These are phyloP conservation scores for Pelagia noctiluca DNA, from an alignment of 30 jellyfish, hydroid and myxozoan genomes.

Conservation along the genomic window DNA sequence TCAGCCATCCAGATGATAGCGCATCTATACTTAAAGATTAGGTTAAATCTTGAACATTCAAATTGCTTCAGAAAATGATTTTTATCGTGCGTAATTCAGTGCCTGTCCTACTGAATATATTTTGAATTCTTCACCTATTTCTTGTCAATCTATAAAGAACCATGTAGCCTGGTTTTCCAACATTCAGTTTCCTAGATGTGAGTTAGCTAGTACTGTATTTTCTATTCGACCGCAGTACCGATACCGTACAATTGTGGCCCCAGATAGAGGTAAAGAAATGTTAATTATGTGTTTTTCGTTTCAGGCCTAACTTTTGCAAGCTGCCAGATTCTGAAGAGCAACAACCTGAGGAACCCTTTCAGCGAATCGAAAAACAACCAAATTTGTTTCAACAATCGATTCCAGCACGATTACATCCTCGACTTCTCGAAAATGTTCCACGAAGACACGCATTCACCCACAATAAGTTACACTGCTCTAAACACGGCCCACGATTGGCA, in stretches of 20 bases:
- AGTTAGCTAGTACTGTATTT: not conserved
- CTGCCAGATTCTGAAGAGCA: conserved; percentile 66
- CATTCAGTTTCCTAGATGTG: too few relatives aligned
- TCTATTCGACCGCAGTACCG: not conserved
- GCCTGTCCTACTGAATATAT: not conserved
- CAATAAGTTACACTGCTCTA: conserved; percentile 68
- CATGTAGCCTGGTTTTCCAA: too few relatives aligned
- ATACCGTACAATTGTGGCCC: not conserved
- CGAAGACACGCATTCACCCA: conserved; percentile 28
- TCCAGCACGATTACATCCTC: conserved; percentile 73
- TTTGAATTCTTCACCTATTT: not conserved
- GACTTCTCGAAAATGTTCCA: conserved; percentile 15
- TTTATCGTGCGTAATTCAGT: too few relatives aligned
- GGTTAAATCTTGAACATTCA: too few relatives aligned
- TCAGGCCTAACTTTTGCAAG: conserved; percentile 76
- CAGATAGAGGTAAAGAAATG: not conserved
- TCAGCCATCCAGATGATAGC: too few relatives aligned
- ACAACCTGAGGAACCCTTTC: conserved; percentile 63
- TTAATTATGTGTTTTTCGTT: conserved; percentile 9
- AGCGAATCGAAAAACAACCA: conserved; percentile 54
- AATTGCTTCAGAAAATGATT: too few relatives aligned
- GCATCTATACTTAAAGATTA: too few relatives aligned
- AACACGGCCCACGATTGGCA: conserved; percentile 86
- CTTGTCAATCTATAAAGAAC: too few relatives aligned
- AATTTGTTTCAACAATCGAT: conserved; percentile 76